Evolutionary conservation across 2,113 vertebrate species (phyloP), one percentile per base, ranked within the genome.

Genomic region (Lota lota): DNA sequence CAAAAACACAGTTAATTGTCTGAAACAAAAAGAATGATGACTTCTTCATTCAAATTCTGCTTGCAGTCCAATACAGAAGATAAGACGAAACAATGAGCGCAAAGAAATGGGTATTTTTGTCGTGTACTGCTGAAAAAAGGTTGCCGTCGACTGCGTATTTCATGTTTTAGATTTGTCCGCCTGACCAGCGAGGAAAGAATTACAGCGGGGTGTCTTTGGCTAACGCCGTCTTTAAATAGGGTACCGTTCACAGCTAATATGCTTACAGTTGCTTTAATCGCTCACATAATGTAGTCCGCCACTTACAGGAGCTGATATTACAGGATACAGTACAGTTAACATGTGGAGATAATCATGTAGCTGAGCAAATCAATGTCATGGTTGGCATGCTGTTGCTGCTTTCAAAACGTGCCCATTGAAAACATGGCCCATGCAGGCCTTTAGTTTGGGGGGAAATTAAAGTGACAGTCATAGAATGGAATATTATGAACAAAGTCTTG

Each of bases 311-410:
- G 36, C 70, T 72, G 22, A 61, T 69, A 75, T 69, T 68, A 67
- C 80, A 72, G 72, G 66, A 68, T 63, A 68, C 33, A 63, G 69
- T 77, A 40, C 36, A 10, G 36, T 80, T 84, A 78, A 74, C 85
- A 90, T 86, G 88, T 85, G 90, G 89, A 87, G 88, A 90, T 88
- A 86, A 89, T 90, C 87, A 80, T 69, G 66, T 74, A 64, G 81
- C 86, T 70, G 69, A 70, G 78, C 82, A 82, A 90, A 89, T 88
- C 85, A 82, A 87, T 89, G 88, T 87, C 85, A 83, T 64, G 77
- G 76, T 80, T 68, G 67, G 72, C 63, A 12, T 1, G 20, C 12
- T 56, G 72, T 82, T 68, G 61, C 57, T 11, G 36, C 36, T 79
- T 76, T 86, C 75, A 76, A 83, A 83, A 84, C 74, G 73, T 53